Evolutionary conservation across 1,140 invertebrate genomes (phyloP).

Genomic region (Drosophila mayri): DNA sequence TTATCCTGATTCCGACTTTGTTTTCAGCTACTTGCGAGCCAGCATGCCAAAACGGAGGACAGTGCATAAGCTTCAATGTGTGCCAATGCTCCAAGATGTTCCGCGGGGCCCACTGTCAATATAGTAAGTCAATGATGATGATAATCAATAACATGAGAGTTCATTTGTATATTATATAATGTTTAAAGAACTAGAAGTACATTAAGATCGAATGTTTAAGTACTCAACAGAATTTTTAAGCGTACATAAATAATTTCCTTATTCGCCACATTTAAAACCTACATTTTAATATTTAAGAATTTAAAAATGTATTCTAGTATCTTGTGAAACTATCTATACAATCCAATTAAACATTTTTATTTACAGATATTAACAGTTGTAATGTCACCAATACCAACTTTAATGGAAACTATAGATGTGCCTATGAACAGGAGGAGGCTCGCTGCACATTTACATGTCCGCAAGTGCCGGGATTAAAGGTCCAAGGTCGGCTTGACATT

Average conservation of each 20-base stretch:
- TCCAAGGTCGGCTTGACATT: conserved; percentile 79
- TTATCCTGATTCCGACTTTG: not conserved
- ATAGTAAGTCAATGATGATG: conserved; percentile 86
- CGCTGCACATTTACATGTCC: conserved; percentile 90
- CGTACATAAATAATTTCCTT: not conserved
- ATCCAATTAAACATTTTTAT: not conserved
- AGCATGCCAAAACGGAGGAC: conserved; percentile 91
- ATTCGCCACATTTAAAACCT: not conserved
- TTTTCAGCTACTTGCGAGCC: conserved; percentile 89
- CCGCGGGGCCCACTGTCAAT: conserved; percentile 91
- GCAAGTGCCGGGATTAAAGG: conserved; percentile 86
- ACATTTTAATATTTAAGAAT: too few species aligned
- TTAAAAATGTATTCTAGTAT: too few species aligned
- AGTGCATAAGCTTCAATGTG: conserved; percentile 90
- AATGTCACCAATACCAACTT: conserved; percentile 85
- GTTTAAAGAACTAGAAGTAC: not conserved
- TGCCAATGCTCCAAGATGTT: conserved; percentile 91
- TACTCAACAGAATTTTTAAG: not conserved
- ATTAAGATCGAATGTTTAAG: not conserved
- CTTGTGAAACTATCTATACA: not conserved
- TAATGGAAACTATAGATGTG: conserved; percentile 91
- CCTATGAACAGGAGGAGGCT: conserved; percentile 86
- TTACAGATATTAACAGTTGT: conserved; percentile 57
- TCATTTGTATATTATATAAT: not conserved
- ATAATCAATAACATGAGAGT: not conserved